Base-by-base conservation (phyloP, 64 coral and sea anemone genomes). In the Catalaphyllia jardinei region DNA sequence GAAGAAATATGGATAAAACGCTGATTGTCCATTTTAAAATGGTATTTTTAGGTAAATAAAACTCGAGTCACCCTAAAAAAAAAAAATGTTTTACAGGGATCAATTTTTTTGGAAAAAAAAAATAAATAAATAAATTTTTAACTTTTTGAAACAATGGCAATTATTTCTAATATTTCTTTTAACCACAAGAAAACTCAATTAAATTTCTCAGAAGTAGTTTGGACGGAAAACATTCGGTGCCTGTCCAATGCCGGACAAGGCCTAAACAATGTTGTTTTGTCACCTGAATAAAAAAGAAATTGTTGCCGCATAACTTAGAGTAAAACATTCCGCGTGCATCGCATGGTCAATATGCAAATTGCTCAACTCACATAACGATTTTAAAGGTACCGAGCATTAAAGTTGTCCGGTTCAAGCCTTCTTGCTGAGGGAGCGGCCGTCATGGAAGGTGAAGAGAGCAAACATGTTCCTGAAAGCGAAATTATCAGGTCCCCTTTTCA, bases 291-390 rank as follows among this genome's bases (percentile, higher is more conserved):
- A 51, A 35, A 50, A 73, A 20, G 35, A n/a, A 20, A 22, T 1
- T 50, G 20, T 8, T 77, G 15, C 19, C 20, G 74, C 31, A 77
- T 49, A 49, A 77, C 8, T 20, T 51, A 46, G 16, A 10, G 3
- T 6, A 50, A 52, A 50, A 65, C 20, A 63, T 85, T 71, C 81
- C 62, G 15, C 81, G 81, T 71, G 81, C 81, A 80, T 29, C n/a
- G 9, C 4, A 57, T 57, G 54, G 15, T 22, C 10, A 39, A 35
- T 16, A 80, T 28, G 24, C 50, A 80, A 28, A 29, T 60, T 11
- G 22, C 0, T 1, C 38, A 80, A 29, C 20, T 60, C 11, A 14
- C 16, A 29, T 29, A 69, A 29, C 65, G 65, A 25, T 69, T 69
- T 65, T 69, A 10, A 69, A 24, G 16, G 16, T 67, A n/a, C n/a